Percentiles rank a stretch among this genome's conserved stretches.
These are phyloP conservation scores for Cyanistes caeruleus DNA, from an alignment of 2,113 vertebrate genomes.

Conservation along the genomic window DNA sequence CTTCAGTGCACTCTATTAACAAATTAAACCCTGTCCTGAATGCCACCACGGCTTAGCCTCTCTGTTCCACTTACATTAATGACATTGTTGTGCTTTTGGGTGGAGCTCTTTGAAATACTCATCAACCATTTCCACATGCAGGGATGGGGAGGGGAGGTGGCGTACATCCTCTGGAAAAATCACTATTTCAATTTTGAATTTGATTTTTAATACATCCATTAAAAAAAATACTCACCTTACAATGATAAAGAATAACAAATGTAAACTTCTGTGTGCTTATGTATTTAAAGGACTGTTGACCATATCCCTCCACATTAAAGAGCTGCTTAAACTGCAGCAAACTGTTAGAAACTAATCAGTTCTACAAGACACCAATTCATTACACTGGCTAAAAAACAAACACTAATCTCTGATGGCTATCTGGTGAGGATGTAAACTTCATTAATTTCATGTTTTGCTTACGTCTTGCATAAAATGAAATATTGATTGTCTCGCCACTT, in stretches of 20 bases:
- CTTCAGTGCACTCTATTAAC: neutral
- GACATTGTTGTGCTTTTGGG: neutral
- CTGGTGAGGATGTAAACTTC: conserved; percentile 19
- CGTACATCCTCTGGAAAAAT: neutral
- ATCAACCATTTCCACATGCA: accelerated
- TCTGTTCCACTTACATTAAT: neutral
- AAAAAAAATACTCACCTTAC: neutral
- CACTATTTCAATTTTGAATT: neutral
- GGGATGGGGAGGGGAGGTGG: accelerated
- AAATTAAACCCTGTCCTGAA: neutral
- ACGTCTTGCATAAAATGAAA: conserved; percentile 16
- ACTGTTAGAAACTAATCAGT: neutral
- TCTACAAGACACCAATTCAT: neutral
- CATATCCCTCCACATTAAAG: neutral
- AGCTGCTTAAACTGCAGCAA: neutral
- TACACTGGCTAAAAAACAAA: neutral
- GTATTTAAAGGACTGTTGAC: neutral
- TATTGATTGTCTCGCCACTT: neutral
- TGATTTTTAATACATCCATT: neutral
- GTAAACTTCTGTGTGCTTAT: neutral
- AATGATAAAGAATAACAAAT: neutral
- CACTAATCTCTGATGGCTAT: neutral
- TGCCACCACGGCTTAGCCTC: neutral
- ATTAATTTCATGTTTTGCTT: conserved; percentile 37
- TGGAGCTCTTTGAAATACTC: neutral